Conservation (phyloP, 2,113 vertebrate genomes). For the Peromyscus maniculatus region DNA sequence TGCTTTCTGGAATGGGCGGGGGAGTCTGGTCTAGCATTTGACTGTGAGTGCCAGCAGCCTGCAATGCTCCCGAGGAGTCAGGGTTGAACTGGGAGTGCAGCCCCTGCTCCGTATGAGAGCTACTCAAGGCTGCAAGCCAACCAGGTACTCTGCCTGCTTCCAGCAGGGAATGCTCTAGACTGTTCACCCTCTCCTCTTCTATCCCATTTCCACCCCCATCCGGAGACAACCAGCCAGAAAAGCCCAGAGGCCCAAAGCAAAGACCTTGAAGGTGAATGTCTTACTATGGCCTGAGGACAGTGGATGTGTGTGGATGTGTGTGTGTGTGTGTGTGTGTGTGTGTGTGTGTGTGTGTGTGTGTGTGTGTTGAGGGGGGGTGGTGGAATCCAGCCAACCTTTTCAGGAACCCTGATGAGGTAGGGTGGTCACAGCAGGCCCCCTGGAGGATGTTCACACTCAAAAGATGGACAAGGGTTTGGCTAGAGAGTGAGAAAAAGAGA, state of each 20-base stretch:
- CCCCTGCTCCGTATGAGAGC: not conserved
- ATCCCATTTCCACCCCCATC: not conserved
- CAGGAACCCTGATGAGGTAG: constrained; percentile 23
- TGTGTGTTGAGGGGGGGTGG: too few species aligned
- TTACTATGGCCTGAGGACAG: not conserved
- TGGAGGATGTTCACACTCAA: constrained; percentile 26
- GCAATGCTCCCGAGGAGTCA: not conserved
- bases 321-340: not conserved
- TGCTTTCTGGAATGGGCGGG: constrained; percentile 11
- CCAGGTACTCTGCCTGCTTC: constrained; percentile 55
- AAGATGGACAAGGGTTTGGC: constrained; percentile 27
- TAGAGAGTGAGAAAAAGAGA: constrained; percentile 39
- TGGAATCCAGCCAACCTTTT: not conserved
- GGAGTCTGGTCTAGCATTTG: not conserved
- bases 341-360: not conserved
- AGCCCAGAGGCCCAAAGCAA: constrained; percentile 23
- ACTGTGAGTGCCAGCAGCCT: not conserved
- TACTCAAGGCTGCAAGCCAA: constrained; percentile 48
- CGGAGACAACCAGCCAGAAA: not conserved
- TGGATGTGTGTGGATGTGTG: not conserved
- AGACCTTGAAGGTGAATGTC: not conserved
- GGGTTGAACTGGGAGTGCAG: not conserved
- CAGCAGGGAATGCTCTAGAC: constrained; percentile 29
- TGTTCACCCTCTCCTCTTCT: not conserved
- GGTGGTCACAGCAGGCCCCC: constrained; percentile 41